Base-by-base conservation (phyloP, 2,113 vertebrate species). In the Halcyon malimbica region DNA sequence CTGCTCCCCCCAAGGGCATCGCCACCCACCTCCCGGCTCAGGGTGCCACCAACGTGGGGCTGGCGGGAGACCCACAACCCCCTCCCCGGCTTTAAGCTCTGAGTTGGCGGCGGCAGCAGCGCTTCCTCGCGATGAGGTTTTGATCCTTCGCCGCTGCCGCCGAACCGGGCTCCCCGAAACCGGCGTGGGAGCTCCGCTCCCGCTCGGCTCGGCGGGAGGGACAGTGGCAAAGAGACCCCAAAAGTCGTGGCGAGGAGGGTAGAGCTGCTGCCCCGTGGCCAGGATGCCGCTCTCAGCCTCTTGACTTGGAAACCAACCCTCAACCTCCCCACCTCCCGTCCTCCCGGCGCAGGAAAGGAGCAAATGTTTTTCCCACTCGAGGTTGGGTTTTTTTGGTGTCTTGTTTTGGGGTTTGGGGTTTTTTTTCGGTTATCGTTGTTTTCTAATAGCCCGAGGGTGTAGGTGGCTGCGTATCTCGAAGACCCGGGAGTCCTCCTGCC, bases 61-160 rank as follows among this genome's bases (percentile, higher is more conserved):
- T 19, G 54, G 20, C 42, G 42, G 41, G 41, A 41, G 41, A 41
- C 46, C 76, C 81, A 5, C 48, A 5, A 46, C 6, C 33, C 50
- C 16, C 26, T 41, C 50, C 44, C 18, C 63, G 1, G 1, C n/a
- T 48, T 41, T 12, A 18, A 59, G 63, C 74, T 59, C 67, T 29
- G n/a, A 16, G 26, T 35, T 35, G 35, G 35, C 35, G 35, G 35
- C 35, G 35, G 35, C 35, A 35, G 60, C 44, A 19, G 79, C 8
- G 0, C 6, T 37, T 69, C 44, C 35, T 9, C 0, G 1, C 59
- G 53, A 41, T 1, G 0, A 42, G 41, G 16, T 41, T 59, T 26
- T 6, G 46, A 37, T 48, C 62, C 37, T 37, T 71, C 5, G 4
- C 46, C 6, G 3, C 41, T 13, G 41, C 41, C 41, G 41, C n/a